A percentile compares a stretch with the other conserved stretches of the same genome.
Evolutionary conservation across 2,797 vertebrate species (phyloP).

Genomic region (Danio jaintianensis): DNA sequence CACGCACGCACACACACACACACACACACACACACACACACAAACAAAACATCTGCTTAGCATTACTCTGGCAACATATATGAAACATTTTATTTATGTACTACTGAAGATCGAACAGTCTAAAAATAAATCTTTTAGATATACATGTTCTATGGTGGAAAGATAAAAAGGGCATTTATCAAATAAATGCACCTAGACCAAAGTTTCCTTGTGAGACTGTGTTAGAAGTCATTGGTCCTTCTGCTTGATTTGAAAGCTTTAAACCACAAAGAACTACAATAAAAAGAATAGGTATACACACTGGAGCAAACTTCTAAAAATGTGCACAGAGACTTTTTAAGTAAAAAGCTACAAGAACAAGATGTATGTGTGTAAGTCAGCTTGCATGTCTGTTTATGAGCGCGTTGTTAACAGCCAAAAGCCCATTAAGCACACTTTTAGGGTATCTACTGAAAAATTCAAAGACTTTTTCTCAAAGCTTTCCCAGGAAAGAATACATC

Average conservation of each 20-base stretch:
- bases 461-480: slow-evolving; percentile 37
- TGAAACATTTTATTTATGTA: background rate
- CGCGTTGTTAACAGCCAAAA: slow-evolving; percentile 20
- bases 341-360: slow-evolving; percentile 1
- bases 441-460: slow-evolving; percentile 31
- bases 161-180: background rate
- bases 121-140: background rate
- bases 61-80: background rate
- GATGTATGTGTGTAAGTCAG: background rate
- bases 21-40: no score
- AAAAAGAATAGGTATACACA: background rate
- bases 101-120: background rate
- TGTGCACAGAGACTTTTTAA: background rate
- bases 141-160: background rate
- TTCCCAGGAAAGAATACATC: slow-evolving; percentile 22
- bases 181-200: background rate
- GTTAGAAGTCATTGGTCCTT: background rate
- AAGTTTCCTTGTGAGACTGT: background rate
- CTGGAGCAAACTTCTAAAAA: background rate
- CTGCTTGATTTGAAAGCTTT: slow-evolving; percentile 1
- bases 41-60: no score
- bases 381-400: slow-evolving; percentile 17
- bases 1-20: no score
- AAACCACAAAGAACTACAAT: background rate
- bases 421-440: slow-evolving; percentile 41